These are phyloP conservation scores for Taenaris catops DNA, from an alignment of 2,888 invertebrate species.

Conservation along the genomic window DNA sequence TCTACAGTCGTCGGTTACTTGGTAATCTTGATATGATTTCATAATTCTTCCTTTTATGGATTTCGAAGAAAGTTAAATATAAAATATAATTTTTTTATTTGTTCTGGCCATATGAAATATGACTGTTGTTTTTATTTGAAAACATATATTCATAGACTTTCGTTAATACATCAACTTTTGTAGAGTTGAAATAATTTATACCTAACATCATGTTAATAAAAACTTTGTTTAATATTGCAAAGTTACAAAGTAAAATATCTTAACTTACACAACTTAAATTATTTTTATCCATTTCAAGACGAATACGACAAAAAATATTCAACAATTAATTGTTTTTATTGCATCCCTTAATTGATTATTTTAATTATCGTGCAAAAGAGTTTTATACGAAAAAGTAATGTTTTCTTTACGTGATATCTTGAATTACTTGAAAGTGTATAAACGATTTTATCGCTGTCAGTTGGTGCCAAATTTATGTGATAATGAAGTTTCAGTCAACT, in stretches of 20 bases:
- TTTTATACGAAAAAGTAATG: too few species aligned
- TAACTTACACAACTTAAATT: too few species aligned
- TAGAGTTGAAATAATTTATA: too few species aligned
- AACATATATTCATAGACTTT: not conserved
- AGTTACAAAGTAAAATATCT: too few species aligned
- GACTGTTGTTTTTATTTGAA: not conserved
- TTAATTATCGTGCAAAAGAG: too few species aligned
- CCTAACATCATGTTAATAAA: too few species aligned
- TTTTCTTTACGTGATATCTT: conserved; percentile 6
- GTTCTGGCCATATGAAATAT: conserved; percentile 12
- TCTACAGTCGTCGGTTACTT: conserved; percentile 22
- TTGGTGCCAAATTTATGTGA: conserved; percentile 34
- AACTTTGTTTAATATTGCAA: too few species aligned
- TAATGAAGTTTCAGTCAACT: conserved; percentile 37
- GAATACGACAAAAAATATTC: too few species aligned
- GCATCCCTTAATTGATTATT: too few species aligned
- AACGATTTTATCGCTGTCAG: conserved; percentile 8
- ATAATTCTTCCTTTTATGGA: conserved; percentile 27
- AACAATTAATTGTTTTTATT: too few species aligned
- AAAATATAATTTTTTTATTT: conserved; percentile 14
- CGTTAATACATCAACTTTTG: not conserved
- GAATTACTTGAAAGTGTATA: conserved; percentile 7
- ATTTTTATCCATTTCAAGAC: too few species aligned
- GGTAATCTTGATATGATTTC: conserved; percentile 32
- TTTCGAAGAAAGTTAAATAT: conserved; percentile 17